phyloP scores from a whole-genome alignment of 2,888 invertebrate species.

The Syrista parreyssii region DNA sequence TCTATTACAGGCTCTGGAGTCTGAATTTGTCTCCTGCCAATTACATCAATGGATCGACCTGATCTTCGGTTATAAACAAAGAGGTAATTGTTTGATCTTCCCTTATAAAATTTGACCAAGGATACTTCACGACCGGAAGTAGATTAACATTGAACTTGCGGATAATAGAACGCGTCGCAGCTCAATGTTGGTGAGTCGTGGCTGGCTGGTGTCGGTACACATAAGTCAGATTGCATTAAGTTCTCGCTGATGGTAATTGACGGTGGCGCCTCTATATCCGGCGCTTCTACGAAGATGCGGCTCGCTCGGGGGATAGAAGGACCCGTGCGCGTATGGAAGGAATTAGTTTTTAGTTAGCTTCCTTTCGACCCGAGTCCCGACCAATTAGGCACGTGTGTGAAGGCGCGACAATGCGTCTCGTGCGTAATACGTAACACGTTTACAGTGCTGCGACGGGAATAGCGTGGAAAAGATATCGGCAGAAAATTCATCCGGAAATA shows the following conservation, averaged over 20 bases:
- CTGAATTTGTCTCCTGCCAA: slow-evolving; percentile 99
- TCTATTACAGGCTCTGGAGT: slow-evolving; percentile 85
- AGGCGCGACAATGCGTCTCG: slow-evolving; percentile 57
- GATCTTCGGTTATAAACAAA: slow-evolving; percentile 99
- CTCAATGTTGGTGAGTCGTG: not conserved
- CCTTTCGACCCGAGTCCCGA: slow-evolving; percentile 47
- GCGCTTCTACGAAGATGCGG: slow-evolving; percentile 59
- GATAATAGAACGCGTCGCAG: not conserved
- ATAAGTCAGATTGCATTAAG: slow-evolving; percentile 56
- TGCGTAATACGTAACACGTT: slow-evolving; percentile 57
- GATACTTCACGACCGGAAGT: not conserved
- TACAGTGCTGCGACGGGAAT: slow-evolving; percentile 17
- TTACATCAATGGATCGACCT: slow-evolving; percentile 99
- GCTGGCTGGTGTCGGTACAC: slow-evolving; percentile 12
- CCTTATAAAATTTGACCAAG: not conserved
- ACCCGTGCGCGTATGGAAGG: slow-evolving; percentile 58
- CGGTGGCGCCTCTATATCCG: slow-evolving; percentile 65
- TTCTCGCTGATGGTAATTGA: slow-evolving; percentile 59
- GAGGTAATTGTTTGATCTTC: slow-evolving; percentile 72
- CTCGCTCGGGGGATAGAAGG: slow-evolving; percentile 16
- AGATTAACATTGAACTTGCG: slow-evolving; percentile 7
- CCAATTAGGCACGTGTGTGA: slow-evolving; percentile 62
- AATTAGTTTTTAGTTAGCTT: slow-evolving; percentile 63
- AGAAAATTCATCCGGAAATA: not conserved
- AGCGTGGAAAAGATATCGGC: not conserved